Evolutionary conservation across 1,140 invertebrate species (phyloP).

Genomic region (Papilio polyxenes): DNA sequence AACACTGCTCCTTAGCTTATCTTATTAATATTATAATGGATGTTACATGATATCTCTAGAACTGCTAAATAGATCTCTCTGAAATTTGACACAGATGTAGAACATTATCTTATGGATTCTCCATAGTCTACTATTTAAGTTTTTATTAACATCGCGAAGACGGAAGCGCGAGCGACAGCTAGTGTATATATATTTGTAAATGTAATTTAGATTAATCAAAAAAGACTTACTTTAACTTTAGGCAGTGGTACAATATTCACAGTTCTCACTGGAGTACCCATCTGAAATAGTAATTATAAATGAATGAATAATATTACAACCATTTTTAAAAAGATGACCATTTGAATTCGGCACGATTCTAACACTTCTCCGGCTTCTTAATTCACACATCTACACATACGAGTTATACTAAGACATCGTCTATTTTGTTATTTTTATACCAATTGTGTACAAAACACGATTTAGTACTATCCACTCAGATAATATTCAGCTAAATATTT

Average conservation of each 20-base stretch:
- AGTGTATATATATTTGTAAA: no score
- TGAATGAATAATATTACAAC: no score
- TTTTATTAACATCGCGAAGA: no score
- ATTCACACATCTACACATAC: background rate
- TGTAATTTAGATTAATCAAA: background rate
- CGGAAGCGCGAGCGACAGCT: no score
- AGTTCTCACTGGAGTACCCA: constrained; percentile 37
- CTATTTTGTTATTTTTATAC: background rate
- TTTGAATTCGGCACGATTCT: background rate
- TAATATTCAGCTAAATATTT: background rate
- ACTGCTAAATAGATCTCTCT: no score
- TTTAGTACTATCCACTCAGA: background rate
- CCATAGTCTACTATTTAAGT: no score
- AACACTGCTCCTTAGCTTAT: no score
- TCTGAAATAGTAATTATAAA: constrained; percentile 14
- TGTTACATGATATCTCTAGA: no score
- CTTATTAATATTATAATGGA: no score
- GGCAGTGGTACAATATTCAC: constrained; percentile 50
- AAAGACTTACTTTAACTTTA: constrained; percentile 47
- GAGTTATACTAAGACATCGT: background rate
- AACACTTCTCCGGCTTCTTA: background rate
- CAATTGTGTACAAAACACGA: background rate
- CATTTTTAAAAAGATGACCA: background rate
- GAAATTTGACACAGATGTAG: no score
- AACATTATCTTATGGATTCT: no score